phyloP scores from a whole-genome alignment of 2,888 invertebrate species.

The Bombyx huttoni region DNA sequence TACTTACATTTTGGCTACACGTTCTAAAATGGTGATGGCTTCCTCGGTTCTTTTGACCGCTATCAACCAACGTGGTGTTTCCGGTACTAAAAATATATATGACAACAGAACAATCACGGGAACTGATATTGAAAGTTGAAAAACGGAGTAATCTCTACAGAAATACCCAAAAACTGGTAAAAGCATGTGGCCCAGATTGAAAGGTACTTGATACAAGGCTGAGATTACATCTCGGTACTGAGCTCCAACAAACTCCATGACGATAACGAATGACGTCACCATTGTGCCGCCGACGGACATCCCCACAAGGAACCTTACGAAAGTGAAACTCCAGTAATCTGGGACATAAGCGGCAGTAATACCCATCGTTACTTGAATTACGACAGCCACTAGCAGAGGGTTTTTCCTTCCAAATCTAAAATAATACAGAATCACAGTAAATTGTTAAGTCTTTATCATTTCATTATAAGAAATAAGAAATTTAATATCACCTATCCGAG shows the following conservation, averaged over 20 bases:
- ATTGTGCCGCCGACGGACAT: conserved; percentile 87
- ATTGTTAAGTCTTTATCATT: neutral
- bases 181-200: conserved; percentile 77
- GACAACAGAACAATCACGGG: conserved; percentile 71
- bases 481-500: conserved; percentile 76
- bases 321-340: conserved; percentile 73
- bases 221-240: conserved; percentile 70
- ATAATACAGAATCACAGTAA: conserved; percentile 1
- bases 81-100: conserved; percentile 80
- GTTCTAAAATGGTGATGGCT: conserved; percentile 75
- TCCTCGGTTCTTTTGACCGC: conserved; percentile 78
- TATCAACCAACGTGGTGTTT: conserved; percentile 86
- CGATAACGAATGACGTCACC: conserved; percentile 74
- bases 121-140: conserved; percentile 77
- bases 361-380: conserved; percentile 79
- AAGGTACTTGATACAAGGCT: conserved; percentile 78
- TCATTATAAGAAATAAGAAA: neutral
- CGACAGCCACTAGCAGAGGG: conserved; percentile 79
- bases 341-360: conserved; percentile 77
- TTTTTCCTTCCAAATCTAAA: conserved; percentile 81
- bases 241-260: conserved; percentile 78
- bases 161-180: conserved; percentile 75
- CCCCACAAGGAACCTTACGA: conserved; percentile 79
- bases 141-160: conserved; percentile 75
- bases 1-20: conserved; percentile 72